Evolutionary conservation across 2,797 vertebrate species (phyloP), one percentile per base, ranked within the genome.

Genomic region (Eptatretus atami): DNA sequence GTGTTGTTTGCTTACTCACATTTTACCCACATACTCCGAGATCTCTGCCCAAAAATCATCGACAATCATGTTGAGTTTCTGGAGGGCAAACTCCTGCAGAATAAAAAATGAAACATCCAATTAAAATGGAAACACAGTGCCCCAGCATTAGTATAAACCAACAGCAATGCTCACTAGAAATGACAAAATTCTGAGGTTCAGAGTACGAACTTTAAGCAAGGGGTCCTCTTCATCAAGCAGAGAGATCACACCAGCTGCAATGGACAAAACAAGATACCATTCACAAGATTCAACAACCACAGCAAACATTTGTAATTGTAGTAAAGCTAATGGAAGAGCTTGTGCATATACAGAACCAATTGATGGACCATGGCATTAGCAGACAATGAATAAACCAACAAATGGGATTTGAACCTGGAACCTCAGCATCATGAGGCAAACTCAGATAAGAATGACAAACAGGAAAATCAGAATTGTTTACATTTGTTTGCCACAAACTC

Each of bases 31-130:
- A n/a, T 90, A 98, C 73, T 94, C 92, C 1, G 92, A 98, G 73
- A 98, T 98, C 74, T 98, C 92, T 71, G 90, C 90, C 90, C 90
- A 98, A 74, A 98, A 98, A 74, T 98, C 92, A 75, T 95, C 96
- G 68, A 98, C 92, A 67, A 98, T 81, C 66, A 82, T 76, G 73
- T 98, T 84, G 66, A 98, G 73, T 67, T 95, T 96, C 65, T 93
- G 87, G 71, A 98, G 78, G 67, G 92, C 92, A 79, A 98, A 96
- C 73, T 96, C 92, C 92, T 98, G 69, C 1, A 72, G 19, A 19
- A 19, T 19, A 19, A 60, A 66, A 67, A 64, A 53, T 12, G 15
- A 11, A 69, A 2, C 63, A 1, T 53, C 52, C 13, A 63, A 65
- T 12, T 14, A 9, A 52, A 24, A 52, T 52, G 10, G 31, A n/a